phyloP scores from a whole-genome alignment of 2,113 vertebrate genomes.

The Tinamus guttatus region DNA sequence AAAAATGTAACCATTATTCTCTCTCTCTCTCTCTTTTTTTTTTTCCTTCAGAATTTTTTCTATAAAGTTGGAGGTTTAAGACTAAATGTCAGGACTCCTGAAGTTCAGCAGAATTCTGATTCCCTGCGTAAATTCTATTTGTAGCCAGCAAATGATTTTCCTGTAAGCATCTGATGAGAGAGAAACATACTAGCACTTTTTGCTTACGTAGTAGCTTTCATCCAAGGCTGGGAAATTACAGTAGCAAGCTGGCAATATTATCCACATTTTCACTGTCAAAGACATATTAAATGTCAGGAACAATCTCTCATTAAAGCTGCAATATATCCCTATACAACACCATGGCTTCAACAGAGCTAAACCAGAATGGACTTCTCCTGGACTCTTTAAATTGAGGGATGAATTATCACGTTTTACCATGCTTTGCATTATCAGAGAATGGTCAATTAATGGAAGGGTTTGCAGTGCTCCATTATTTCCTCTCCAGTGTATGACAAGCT shows the following conservation, averaged over 20 bases:
- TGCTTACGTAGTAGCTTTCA: neutral
- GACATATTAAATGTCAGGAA: slow-evolving; percentile 11
- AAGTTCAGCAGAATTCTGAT: slow-evolving; percentile 9
- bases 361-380: neutral
- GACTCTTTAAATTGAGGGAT: neutral
- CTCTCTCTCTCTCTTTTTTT: neutral
- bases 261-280: neutral
- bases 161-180: neutral
- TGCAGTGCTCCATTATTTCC: neutral
- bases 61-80: neutral
- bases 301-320: neutral
- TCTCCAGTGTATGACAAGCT: neutral
- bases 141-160: neutral
- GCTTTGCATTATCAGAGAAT: neutral
- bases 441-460: neutral
- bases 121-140: neutral
- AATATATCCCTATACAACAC: neutral
- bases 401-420: neutral
- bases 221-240: neutral
- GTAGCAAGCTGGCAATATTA: neutral
- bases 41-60: neutral
- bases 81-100: neutral
- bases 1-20: slow-evolving; percentile 13
- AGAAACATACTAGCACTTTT: neutral
- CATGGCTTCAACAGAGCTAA: neutral